Evolutionary conservation across 64 coral and sea anemone genomes (phyloP), one percentile per base, ranked within the genome.

Genomic region (Platygyra sinensis): DNA sequence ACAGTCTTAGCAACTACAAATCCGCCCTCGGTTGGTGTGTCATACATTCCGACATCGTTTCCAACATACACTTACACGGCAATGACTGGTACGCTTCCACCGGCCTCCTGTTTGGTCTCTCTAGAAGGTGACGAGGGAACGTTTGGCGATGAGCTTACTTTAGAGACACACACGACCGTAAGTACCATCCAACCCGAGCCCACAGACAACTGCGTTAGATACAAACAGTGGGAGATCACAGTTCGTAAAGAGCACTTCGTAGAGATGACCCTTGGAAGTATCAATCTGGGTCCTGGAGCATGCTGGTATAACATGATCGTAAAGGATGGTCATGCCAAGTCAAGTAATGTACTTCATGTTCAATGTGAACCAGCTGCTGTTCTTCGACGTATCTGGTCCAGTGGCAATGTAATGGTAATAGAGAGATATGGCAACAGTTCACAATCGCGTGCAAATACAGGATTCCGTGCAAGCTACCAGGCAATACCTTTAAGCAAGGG

Each of bases 201-300:
- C n/a, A 11, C 24, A 69, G 1, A 0, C 6, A 69, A 0, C 25
- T 69, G 24, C 5, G 24, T 69, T 25, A 10, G 8, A 11, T 69
- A 69, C 46, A 79, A 57, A 15, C 24, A 46, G 5, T 79, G 76
- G 76, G 14, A 27, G 2, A 79, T 79, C 24, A 79, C 51, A 29
- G 76, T 79, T 52, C 76, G 24, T 10, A 15, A 79, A 10, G 76
- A 25, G 51, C 24, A 79, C 76, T 79, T 57, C 13, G 76, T 79
- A 6, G 76, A 79, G 51, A 79, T 79, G 51, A 79, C 76, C 13
- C 20, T 79, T 28, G 51, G 59, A 55, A 79, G 25, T 59, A 30
- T 79, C 5, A 20, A 79, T 22, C 20, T 79, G 9, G 49, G 76
- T 3, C 51, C 38, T 28, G 10, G 76, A 20, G 76, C 76, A 54